Base-by-base conservation (phyloP, 1,140 invertebrate species). In the Leucophenga varia region DNA sequence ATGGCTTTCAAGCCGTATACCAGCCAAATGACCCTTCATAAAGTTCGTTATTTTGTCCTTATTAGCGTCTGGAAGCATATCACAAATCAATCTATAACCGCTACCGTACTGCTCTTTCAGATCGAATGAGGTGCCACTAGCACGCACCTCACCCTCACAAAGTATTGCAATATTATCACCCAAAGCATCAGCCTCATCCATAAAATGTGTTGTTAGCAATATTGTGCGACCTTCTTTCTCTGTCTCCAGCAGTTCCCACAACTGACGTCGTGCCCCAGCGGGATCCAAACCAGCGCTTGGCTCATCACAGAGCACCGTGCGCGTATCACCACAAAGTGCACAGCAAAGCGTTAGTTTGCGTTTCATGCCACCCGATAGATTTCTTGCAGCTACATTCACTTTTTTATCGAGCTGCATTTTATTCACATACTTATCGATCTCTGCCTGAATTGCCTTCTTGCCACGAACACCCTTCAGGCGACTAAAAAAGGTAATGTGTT, bases 141-240 rank as follows among this genome's bases (percentile, higher is more conserved):
- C 91, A 59, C 84, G 82, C 16, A 95, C 76, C 42, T 79, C 72
- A 14, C 92, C 92, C 21, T 80, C 78, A 47, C 88, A 83, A 79
- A 95, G 86, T 37, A 94, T 92, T 3, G 90, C 90, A 52, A 95
- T 90, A 63, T 91, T 79, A 76, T 95, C 92, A 1, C 93, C 93
- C 2, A 97, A n/a, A n/a, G n/a, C n/a, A n/a, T n/a, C n/a, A n/a
- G n/a, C n/a, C n/a, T n/a, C n/a, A n/a, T n/a, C n/a, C n/a, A n/a
- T n/a, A n/a, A n/a, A n/a, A n/a, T n/a, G n/a, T n/a, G n/a, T n/a
- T n/a, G n/a, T n/a, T n/a, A n/a, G n/a, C n/a, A n/a, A n/a, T n/a
- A n/a, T n/a, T n/a, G n/a, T n/a, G n/a, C n/a, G n/a, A n/a, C n/a
- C n/a, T n/a, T n/a, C n/a, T n/a, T n/a, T n/a, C n/a, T n/a, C n/a